Base-by-base conservation (phyloP, 2,888 invertebrate species). In the Calliopum simillimum region DNA sequence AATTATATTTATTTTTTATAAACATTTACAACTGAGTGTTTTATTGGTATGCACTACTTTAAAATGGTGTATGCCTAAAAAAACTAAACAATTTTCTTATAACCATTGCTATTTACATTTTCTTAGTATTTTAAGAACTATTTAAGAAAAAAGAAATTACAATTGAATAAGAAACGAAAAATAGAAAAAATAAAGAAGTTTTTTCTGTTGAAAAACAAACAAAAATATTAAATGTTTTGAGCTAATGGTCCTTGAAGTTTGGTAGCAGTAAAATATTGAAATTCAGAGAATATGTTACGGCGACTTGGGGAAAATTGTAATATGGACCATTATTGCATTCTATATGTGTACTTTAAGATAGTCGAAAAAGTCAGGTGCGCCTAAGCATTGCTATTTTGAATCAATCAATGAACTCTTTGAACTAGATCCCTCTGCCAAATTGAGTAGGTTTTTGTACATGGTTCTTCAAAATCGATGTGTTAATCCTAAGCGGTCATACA, bases 231-330 rank as follows among this genome's bases (percentile, higher is more conserved):
- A 70, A 72, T 71, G 67, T 53, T 73, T 79, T 79, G 76, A 79
- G 80, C 79, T 81, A 72, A 79, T 80, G 75, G 76, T 82, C 79
- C 78, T 79, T 78, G 75, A 79, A 80, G 80, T 79, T 82, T 81
- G 80, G 83, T 79, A 80, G 80, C 77, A 76, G 70, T 71, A 73
- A 62, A 53, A 64, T 49, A 21, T 23, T 47, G 62, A 62, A 66
- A 71, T 16, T 11, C 23, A 51, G 68, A 19, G 33, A 25, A 46
- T 68, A 21, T 46, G 53, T 47, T n/a, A n/a, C n/a, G n/a, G n/a
- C n/a, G n/a, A n/a, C n/a, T n/a, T n/a, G n/a, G n/a, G n/a, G n/a
- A n/a, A n/a, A 13, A 25, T 13, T 44, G 43, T 13, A 47, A 14
- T 43, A 59, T 44, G 56, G 33, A 58, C 16, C 43, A 58, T 58